These are phyloP conservation scores for Luperina testacea DNA, from an alignment of 2,888 invertebrate genomes.

Conservation along the genomic window DNA sequence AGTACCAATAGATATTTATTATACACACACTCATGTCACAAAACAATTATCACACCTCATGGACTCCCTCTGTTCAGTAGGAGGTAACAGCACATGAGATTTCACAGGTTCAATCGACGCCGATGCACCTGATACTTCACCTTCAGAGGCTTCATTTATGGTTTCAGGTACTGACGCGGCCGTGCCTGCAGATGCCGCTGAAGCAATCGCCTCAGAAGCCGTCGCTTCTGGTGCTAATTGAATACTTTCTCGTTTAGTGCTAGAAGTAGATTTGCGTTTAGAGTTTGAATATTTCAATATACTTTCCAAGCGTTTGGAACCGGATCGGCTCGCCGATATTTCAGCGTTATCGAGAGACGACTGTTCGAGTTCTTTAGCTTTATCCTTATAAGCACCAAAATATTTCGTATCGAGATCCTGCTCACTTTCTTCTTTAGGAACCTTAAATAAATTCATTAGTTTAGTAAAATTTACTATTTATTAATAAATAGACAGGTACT, in stretches of 20 bases:
- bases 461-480: neutral
- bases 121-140: neutral
- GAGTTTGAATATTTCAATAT: conserved; percentile 21
- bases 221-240: conserved; percentile 24
- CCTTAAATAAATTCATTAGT: conserved; percentile 62
- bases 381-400: conserved; percentile 82
- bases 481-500: neutral
- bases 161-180: neutral
- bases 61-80: conserved; percentile 7
- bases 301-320: conserved; percentile 46
- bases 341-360: conserved; percentile 52
- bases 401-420: conserved; percentile 86
- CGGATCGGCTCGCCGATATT: conserved; percentile 27
- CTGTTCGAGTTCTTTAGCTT: conserved; percentile 58
- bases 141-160: conserved; percentile 8
- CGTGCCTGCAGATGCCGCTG: neutral
- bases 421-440: conserved; percentile 82
- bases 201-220: neutral
- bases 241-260: conserved; percentile 48
- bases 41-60: conserved; percentile 18
- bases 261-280: conserved; percentile 30
- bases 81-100: conserved; percentile 22
- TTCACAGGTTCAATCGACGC: neutral
- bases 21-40: neutral
- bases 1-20: neutral